Conservation (phyloP, 2,113 vertebrate genomes). For the Panthera tigris region DNA sequence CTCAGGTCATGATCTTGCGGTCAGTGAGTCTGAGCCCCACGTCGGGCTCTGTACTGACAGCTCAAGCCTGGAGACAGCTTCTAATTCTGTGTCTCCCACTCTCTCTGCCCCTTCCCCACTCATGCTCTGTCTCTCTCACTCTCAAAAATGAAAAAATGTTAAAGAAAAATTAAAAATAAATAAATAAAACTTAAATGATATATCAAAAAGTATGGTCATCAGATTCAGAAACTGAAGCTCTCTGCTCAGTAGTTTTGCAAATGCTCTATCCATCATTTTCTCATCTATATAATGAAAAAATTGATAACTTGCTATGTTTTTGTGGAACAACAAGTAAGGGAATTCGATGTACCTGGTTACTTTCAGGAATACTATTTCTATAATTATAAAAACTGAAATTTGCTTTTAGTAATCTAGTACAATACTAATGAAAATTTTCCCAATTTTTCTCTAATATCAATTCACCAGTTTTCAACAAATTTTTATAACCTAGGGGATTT, state of each 20-base stretch:
- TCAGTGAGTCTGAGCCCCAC: no score
- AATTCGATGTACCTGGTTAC: background rate
- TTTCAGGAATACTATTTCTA: background rate
- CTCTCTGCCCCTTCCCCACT: no score
- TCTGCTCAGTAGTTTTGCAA: background rate
- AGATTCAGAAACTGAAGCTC: background rate
- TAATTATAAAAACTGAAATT: background rate
- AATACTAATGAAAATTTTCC: background rate
- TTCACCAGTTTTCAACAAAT: background rate
- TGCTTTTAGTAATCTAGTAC: background rate
- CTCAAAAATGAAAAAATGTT: background rate
- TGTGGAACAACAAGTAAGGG: background rate
- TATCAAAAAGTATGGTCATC: background rate
- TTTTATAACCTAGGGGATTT: background rate
- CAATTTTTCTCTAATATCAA: background rate
- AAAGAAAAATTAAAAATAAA: no score
- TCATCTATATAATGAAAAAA: background rate
- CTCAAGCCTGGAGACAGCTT: no score
- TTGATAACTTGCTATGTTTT: background rate
- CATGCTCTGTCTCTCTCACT: no score
- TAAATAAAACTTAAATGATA: background rate
- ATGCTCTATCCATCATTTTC: background rate
- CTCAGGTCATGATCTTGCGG: no score
- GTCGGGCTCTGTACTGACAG: no score
- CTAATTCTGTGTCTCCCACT: no score